phyloP scores from a whole-genome alignment of 2,797 vertebrate genomes.

The Diplodus sargus region DNA sequence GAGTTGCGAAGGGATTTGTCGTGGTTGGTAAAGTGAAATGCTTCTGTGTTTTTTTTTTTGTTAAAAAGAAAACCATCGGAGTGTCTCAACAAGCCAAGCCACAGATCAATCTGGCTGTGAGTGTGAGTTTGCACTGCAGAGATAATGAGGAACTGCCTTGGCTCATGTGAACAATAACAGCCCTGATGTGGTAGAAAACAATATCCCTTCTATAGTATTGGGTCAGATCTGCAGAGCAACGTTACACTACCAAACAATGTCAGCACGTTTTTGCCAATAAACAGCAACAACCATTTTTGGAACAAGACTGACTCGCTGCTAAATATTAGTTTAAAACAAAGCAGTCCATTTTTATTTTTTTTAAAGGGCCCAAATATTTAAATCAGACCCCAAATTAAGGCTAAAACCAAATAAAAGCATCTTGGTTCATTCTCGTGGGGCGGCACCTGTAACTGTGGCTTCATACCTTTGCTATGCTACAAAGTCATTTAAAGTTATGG shows the following conservation, averaged over 20 bases:
- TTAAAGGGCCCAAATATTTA: conserved; percentile 19
- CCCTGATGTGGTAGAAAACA: conserved; percentile 27
- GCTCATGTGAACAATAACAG: conserved; percentile 28
- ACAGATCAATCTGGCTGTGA: conserved; percentile 34
- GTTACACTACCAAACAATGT: conserved; percentile 21
- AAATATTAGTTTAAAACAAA: conserved; percentile 48
- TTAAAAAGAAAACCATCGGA: conserved; percentile 15
- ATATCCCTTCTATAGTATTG: conserved; percentile 22
- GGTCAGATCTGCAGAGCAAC: conserved; percentile 44
- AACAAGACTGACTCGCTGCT: conserved; percentile 62
- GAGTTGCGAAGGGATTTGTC: conserved; percentile 45
- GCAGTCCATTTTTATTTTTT: conserved; percentile 41
- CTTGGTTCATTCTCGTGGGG: conserved; percentile 60
- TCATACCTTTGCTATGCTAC: conserved; percentile 55
- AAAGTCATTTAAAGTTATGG: conserved; percentile 47
- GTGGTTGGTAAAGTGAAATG: conserved; percentile 25
- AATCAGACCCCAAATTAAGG: conserved; percentile 75
- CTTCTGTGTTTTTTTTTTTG: conserved; percentile 19
- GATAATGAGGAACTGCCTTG: conserved; percentile 15
- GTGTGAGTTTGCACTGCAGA: conserved; percentile 16
- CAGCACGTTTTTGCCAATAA: conserved; percentile 59
- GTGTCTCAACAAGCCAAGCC: conserved; percentile 41
- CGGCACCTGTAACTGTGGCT: conserved; percentile 59
- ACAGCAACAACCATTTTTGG: conserved; percentile 62
- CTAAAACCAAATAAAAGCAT: conserved; percentile 70